These are phyloP conservation scores for Graptemys geographica DNA, from an alignment of 2,797 vertebrate genomes.

Conservation along the genomic window DNA sequence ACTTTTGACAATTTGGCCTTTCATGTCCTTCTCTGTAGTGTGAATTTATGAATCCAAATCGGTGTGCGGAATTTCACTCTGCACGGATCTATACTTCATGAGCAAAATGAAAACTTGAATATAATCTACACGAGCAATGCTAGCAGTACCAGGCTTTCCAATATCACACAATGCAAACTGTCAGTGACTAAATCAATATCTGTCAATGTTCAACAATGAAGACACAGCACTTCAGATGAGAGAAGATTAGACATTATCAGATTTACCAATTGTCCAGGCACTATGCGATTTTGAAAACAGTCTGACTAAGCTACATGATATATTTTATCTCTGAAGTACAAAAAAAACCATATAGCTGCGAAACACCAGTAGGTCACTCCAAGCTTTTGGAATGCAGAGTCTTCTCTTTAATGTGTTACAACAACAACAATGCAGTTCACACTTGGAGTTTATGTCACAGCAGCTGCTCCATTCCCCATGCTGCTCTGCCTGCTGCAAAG, in stretches of 20 bases:
- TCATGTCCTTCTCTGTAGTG: neutral
- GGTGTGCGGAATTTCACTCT: conserved; percentile 35
- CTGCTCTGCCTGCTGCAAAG: conserved; percentile 69
- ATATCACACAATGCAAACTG: conserved; percentile 21
- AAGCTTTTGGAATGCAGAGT: neutral
- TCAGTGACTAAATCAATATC: conserved; percentile 48
- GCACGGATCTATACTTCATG: neutral
- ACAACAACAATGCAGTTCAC: conserved; percentile 48
- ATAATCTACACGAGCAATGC: neutral
- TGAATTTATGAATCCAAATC: conserved; percentile 29
- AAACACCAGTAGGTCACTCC: neutral
- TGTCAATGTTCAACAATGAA: conserved; percentile 26
- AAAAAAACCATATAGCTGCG: neutral
- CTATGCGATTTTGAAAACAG: neutral
- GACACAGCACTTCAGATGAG: conserved; percentile 23
- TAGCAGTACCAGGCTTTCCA: conserved; percentile 1
- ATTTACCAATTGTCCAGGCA: conserved; percentile 26
- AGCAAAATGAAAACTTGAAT: conserved; percentile 18
- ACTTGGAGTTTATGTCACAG: conserved; percentile 48
- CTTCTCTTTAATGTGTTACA: conserved; percentile 38
- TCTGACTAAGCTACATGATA: neutral
- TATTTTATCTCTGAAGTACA: neutral
- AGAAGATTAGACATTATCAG: conserved; percentile 40
- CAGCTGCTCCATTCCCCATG: conserved; percentile 55
- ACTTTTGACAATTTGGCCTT: conserved; percentile 15